Evolutionary conservation across 1,140 invertebrate species (phyloP).

Genomic region (Drosophila kepulauana): DNA sequence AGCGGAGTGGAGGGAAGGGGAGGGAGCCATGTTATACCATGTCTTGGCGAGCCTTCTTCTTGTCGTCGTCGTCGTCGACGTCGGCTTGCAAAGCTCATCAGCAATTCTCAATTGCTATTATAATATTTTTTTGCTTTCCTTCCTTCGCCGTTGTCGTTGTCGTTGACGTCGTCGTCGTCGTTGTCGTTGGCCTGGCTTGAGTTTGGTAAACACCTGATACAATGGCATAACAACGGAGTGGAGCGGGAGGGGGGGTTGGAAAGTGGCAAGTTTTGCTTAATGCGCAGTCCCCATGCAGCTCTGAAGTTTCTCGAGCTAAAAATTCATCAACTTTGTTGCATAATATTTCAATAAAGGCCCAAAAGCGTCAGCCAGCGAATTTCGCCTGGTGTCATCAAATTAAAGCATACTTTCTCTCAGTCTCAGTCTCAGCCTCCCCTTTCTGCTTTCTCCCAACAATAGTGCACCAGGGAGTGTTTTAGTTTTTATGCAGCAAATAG

Average conservation of each 20-base stretch:
- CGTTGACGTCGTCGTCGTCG: slow-evolving; percentile 41
- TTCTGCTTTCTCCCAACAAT: slow-evolving; percentile 43
- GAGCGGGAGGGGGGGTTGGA: slow-evolving; percentile 1
- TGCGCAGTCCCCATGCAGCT: slow-evolving; percentile 71
- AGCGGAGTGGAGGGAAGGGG: too few relatives aligned
- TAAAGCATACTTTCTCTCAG: slow-evolving; percentile 67
- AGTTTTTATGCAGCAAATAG: slow-evolving; percentile 42
- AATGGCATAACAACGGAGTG: slow-evolving; percentile 47
- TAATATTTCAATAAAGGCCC: slow-evolving; percentile 82
- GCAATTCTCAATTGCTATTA: slow-evolving; percentile 84
- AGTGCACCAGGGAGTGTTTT: slow-evolving; percentile 79
- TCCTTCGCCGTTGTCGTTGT: not conserved
- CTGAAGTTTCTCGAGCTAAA: slow-evolving; percentile 67
- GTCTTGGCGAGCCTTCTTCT: slow-evolving; percentile 35
- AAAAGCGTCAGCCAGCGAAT: slow-evolving; percentile 18
- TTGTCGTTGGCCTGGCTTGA: slow-evolving; percentile 27
- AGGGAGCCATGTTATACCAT: not conserved
- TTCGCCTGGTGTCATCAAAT: slow-evolving; percentile 71
- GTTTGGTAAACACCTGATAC: slow-evolving; percentile 78
- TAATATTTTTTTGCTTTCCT: slow-evolving; percentile 74
- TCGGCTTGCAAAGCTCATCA: slow-evolving; percentile 70
- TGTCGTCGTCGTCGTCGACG: slow-evolving; percentile 24
- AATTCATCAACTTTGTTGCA: slow-evolving; percentile 84
- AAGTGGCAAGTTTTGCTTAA: slow-evolving; percentile 68
- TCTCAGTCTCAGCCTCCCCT: too few relatives aligned